phyloP scores from a whole-genome alignment of 2,888 invertebrate species.

The Stenodema calcarata region DNA sequence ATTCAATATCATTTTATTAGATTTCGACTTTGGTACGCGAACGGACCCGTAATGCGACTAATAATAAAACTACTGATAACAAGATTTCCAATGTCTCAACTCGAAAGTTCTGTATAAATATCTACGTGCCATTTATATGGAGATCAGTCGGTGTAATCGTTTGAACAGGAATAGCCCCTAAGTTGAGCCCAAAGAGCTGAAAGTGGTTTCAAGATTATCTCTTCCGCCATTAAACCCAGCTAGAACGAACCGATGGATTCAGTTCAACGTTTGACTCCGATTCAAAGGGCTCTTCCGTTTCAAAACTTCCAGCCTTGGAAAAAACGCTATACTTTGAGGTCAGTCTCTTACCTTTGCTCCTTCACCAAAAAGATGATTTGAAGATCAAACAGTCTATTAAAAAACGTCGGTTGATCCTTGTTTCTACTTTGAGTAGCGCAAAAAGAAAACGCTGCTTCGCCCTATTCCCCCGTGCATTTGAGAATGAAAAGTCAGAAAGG shows the following conservation, averaged over 20 bases:
- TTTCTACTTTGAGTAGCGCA: background rate
- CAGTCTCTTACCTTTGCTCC: background rate
- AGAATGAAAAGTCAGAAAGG: too few species aligned
- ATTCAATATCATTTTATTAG: too few species aligned
- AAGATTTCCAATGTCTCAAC: background rate
- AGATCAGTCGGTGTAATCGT: background rate
- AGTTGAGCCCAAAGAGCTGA: background rate
- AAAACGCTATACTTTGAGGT: background rate
- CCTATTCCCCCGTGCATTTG: too few species aligned
- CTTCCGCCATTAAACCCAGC: background rate
- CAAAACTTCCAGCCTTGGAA: background rate
- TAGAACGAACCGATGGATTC: background rate
- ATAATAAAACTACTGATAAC: too few species aligned
- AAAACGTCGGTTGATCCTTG: background rate
- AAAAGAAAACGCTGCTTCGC: background rate
- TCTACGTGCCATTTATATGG: background rate
- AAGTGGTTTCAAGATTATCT: conserved; percentile 2
- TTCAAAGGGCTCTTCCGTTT: background rate
- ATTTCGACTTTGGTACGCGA: too few species aligned
- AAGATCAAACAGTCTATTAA: background rate
- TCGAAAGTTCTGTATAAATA: background rate
- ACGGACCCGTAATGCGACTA: too few species aligned
- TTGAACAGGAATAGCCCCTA: background rate
- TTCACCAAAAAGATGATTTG: background rate
- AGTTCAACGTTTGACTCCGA: background rate